Base-by-base conservation (phyloP, 2,113 vertebrate genomes). In the Butastur rufipennis region DNA sequence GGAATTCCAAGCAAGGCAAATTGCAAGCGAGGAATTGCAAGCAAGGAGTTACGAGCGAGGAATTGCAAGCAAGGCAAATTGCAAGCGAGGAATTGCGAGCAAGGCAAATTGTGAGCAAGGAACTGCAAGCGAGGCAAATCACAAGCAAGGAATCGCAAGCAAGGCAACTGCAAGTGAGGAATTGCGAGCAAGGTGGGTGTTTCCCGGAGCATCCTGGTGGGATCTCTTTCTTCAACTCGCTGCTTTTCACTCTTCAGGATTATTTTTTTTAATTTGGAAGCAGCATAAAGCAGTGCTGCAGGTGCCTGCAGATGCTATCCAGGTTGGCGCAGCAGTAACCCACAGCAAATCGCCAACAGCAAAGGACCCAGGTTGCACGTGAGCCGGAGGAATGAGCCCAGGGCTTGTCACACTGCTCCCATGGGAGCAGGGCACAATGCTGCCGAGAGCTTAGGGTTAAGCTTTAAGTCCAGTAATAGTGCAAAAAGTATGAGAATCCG, bases 301-400 rank as follows among this genome's bases (percentile, higher is more conserved):
- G 61, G 0, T 40, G 17, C 17, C 55, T 36, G 65, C 9, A 3
- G 86, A 4, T 19, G 80, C 25, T 9, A 0, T 5, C 43, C 9
- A 13, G n/a, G 45, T 22, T 27, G 52, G 66, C 2, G 2, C 8
- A 0, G 17, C 52, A 13, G 3, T 10, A 47, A 77, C 81, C 67
- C 34, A 0, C 42, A 38, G 62, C 11, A 40, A 36, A 85, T 20
- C 47, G 23, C 58, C 21, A 2, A 6, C 53, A 38, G 42, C 5
- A 11, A 65, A 19, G 16, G 1, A 0, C 29, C 40, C 0, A 0
- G n/a, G 8, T 40, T 10, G 2, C 10, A 1, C 6, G 4, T 27
- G 47, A 81, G 48, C 40, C 8, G 1, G 58, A 52, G 75, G 36
- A 3, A 6, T 1, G 45, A 86, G n/a, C 70, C 38, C 0, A 0